Conservation (phyloP, 92 coral and sea anemone species). For the Pocillopora grandis region DNA sequence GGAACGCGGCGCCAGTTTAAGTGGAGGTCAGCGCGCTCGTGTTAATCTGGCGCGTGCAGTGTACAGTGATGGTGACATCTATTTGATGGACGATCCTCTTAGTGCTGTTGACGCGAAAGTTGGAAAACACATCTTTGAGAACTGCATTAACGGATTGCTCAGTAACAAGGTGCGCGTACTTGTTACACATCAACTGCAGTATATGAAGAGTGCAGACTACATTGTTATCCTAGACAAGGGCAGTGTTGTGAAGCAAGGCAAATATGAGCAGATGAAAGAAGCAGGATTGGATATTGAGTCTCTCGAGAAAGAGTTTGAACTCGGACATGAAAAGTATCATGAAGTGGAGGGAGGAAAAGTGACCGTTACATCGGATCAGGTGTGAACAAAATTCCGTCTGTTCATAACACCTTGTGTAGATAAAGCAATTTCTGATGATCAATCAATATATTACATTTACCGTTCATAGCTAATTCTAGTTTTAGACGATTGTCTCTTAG, state of each 20-base stretch:
- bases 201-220: constrained; percentile 83
- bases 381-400: not conserved
- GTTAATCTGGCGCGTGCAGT: constrained; percentile 94
- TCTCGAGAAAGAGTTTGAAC: constrained; percentile 76
- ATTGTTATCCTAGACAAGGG: constrained; percentile 84
- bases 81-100: constrained; percentile 82
- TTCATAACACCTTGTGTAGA: no score
- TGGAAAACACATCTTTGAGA: constrained; percentile 90
- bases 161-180: constrained; percentile 76
- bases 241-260: constrained; percentile 68
- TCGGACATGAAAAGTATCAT: constrained; percentile 76
- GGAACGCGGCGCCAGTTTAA: constrained; percentile 84
- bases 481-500: no score
- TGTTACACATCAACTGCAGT: constrained; percentile 89
- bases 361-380: constrained; percentile 53
- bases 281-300: constrained; percentile 85
- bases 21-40: constrained; percentile 95
- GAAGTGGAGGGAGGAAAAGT: constrained; percentile 62
- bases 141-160: constrained; percentile 77
- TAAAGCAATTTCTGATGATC: no score
- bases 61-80: constrained; percentile 85
- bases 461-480: no score
- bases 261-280: constrained; percentile 71
- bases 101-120: constrained; percentile 94
- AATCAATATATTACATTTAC: no score